Percentiles rank a stretch among this genome's conserved stretches.
Evolutionary conservation across 2,888 invertebrate species (phyloP).

Genomic region (Incurvaria masculella): DNA sequence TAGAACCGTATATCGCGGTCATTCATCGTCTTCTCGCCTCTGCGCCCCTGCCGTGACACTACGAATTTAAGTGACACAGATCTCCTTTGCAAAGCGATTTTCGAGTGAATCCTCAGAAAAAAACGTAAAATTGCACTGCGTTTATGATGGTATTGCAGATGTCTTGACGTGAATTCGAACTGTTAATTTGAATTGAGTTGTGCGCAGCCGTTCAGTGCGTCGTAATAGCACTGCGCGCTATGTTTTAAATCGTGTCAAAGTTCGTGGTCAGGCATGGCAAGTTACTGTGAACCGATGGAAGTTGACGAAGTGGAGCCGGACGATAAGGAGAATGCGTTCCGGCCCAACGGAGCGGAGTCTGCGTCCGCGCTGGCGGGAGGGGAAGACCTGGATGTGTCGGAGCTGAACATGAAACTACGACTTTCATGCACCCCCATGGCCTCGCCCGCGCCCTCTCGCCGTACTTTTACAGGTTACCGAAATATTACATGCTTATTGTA

Average conservation of each 20-base stretch:
- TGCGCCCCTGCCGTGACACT: no score
- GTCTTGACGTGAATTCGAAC: background rate
- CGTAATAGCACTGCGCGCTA: background rate
- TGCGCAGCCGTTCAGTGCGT: background rate
- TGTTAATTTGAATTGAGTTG: background rate
- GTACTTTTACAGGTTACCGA: background rate
- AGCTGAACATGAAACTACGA: constrained; percentile 44
- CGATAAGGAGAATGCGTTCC: constrained; percentile 42
- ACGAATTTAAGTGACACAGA: background rate
- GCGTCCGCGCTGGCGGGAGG: constrained; percentile 43
- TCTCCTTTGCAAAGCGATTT: no score
- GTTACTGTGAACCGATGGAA: constrained; percentile 41
- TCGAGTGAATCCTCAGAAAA: background rate
- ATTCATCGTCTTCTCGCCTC: no score
- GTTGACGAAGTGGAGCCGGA: constrained; percentile 38
- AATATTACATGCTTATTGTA: background rate
- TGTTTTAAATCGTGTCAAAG: background rate
- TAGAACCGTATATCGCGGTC: no score
- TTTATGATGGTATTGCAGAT: background rate
- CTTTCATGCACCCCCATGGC: constrained; percentile 41
- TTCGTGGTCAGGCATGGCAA: constrained; percentile 29
- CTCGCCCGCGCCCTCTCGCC: constrained; percentile 36
- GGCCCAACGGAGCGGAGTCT: constrained; percentile 27
- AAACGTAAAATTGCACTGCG: background rate
- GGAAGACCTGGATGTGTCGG: constrained; percentile 44